Conservation (phyloP, 2,797 vertebrate genomes). For the Rhadinocentrus ornatus region DNA sequence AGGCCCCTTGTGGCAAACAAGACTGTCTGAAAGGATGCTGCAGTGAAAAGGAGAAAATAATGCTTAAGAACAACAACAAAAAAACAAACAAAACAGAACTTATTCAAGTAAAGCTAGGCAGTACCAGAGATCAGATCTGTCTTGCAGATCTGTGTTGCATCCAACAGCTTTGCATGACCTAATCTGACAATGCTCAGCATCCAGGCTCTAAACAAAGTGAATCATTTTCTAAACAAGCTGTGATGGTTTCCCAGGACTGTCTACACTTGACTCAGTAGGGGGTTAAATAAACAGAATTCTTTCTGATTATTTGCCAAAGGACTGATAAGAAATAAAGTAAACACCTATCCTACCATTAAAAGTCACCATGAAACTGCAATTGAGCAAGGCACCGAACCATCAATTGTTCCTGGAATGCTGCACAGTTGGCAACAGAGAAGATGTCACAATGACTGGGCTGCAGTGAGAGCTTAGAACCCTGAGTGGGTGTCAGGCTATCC, state of each 20-base stretch:
- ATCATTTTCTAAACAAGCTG: constrained; percentile 48
- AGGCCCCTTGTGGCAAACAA: constrained; percentile 10
- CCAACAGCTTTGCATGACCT: constrained; percentile 16
- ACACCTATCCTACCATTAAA: constrained; percentile 39
- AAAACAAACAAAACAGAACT: not conserved
- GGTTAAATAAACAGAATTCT: constrained; percentile 46
- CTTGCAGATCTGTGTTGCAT: constrained; percentile 12
- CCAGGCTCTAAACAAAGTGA: constrained; percentile 44
- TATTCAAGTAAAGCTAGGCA: constrained; percentile 11
- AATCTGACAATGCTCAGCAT: constrained; percentile 35
- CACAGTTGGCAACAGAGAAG: constrained; percentile 32
- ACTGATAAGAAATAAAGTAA: constrained; percentile 47
- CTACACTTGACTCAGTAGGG: constrained; percentile 47
- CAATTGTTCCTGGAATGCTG: constrained; percentile 39
- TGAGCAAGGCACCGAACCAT: constrained; percentile 59
- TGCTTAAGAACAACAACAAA: not conserved
- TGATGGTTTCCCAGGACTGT: constrained; percentile 43
- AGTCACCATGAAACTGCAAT: constrained; percentile 48
- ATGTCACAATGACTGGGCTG: constrained; percentile 24
- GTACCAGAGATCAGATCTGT: constrained; percentile 14
- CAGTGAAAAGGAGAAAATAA: not conserved
- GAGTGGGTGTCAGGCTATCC: constrained; percentile 43
- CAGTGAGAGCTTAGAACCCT: constrained; percentile 33
- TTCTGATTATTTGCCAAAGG: constrained; percentile 53
- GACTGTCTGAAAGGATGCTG: not conserved